Conservation (phyloP, 2,888 invertebrate species). For the Dicyrtomina minuta region DNA sequence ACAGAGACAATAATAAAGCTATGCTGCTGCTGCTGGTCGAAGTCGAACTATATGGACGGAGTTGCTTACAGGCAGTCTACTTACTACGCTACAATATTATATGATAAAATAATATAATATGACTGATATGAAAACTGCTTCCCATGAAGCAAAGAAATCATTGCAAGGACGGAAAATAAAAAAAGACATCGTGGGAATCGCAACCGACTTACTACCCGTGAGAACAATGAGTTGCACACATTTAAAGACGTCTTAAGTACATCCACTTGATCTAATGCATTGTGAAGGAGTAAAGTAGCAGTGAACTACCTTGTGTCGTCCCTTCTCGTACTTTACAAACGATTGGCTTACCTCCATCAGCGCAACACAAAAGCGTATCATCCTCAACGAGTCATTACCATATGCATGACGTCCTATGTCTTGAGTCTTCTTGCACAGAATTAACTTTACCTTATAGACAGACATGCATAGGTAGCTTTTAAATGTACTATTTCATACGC, state of each 20-base stretch:
- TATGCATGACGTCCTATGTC: too few relatives aligned
- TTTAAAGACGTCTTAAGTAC: conserved; percentile 25
- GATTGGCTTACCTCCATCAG: conserved; percentile 2
- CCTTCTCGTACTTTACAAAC: background rate
- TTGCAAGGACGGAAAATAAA: conserved; percentile 53
- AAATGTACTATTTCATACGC: too few relatives aligned
- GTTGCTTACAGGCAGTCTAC: background rate
- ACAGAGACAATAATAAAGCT: too few relatives aligned
- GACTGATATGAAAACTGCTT: conserved; percentile 53
- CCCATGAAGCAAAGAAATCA: conserved; percentile 54
- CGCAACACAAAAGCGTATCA: too few relatives aligned
- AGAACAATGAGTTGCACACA: conserved; percentile 47
- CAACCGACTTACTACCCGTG: conserved; percentile 53
- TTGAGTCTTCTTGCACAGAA: too few relatives aligned
- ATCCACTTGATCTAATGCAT: conserved; percentile 13
- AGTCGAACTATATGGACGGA: too few relatives aligned
- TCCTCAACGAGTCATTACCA: too few relatives aligned
- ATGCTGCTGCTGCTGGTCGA: too few relatives aligned
- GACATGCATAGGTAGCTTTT: too few relatives aligned
- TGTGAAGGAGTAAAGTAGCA: background rate
- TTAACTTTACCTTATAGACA: too few relatives aligned
- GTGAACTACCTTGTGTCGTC: too few relatives aligned
- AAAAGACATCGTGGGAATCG: conserved; percentile 52
- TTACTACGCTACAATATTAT: background rate
- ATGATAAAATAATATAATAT: conserved; percentile 22